phyloP scores from a whole-genome alignment of 2,113 vertebrate genomes.

The Sminthopsis crassicaudata region DNA sequence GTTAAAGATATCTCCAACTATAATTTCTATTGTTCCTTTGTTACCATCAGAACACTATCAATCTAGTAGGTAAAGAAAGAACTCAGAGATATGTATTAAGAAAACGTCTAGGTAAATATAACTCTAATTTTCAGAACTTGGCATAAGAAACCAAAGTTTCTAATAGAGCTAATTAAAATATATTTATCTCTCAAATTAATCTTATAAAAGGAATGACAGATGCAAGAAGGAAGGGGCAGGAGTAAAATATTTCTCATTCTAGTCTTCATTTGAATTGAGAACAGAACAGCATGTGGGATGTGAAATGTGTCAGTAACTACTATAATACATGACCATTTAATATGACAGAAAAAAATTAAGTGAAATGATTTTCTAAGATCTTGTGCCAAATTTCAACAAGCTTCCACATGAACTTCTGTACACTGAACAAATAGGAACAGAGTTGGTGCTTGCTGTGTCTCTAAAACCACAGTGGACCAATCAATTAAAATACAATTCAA shows the following conservation, averaged over 20 bases:
- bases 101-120: neutral
- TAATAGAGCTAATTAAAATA: neutral
- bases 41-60: neutral
- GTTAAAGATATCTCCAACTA: neutral
- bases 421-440: neutral
- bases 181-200: constrained; percentile 37
- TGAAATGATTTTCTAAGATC: constrained; percentile 18
- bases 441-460: neutral
- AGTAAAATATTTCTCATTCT: neutral
- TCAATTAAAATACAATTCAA: neutral
- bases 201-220: constrained; percentile 37
- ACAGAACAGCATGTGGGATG: constrained; percentile 20
- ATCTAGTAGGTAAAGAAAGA: neutral
- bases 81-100: neutral
- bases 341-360: neutral
- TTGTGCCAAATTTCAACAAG: constrained; percentile 10
- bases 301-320: neutral
- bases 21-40: neutral
- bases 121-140: neutral
- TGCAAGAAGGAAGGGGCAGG: neutral
- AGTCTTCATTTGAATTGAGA: neutral
- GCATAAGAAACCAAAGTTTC: neutral
- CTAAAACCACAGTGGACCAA: neutral
- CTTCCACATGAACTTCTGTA: neutral
- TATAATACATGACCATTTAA: neutral